Percentiles rank a stretch among this genome's conserved stretches.
These are phyloP conservation scores for Anthopleura xanthogrammica DNA, from an alignment of 92 coral and sea anemone species.

Conservation along the genomic window DNA sequence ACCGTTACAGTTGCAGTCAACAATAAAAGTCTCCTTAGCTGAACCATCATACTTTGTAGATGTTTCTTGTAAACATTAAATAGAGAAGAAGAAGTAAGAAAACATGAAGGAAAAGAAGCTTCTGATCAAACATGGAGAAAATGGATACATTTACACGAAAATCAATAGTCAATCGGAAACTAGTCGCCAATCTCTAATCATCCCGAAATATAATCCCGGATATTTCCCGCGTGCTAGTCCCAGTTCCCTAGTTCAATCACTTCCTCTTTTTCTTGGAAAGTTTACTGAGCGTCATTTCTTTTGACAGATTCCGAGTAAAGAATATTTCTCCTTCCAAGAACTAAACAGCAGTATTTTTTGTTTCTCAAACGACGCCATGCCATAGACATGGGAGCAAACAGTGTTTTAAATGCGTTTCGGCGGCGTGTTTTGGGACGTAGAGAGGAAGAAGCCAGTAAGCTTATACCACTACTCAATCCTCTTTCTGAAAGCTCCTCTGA, in stretches of 20 bases:
- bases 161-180: not conserved
- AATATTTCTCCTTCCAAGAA: not conserved
- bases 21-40: slow-evolving; percentile 21
- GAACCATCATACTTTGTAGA: slow-evolving; percentile 12
- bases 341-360: not conserved
- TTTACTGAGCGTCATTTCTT: not conserved
- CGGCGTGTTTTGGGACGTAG: slow-evolving; percentile 1
- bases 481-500: not conserved
- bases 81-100: not conserved
- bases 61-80: not conserved
- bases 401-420: not conserved
- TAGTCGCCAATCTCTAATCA: not conserved
- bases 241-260: not conserved
- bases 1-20: slow-evolving; percentile 13
- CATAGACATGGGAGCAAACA: not conserved
- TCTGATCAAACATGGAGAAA: not conserved
- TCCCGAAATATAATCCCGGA: not conserved
- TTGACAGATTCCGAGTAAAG: not conserved
- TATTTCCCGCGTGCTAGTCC: not conserved
- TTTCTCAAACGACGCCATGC: not conserved
- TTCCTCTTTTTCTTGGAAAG: not conserved
- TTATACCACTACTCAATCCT: not conserved
- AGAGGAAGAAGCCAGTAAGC: not conserved
- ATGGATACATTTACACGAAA: not conserved
- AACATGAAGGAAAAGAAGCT: not conserved